Base-by-base conservation (phyloP, 2,113 vertebrate genomes). In the Terrapene triunguis region DNA sequence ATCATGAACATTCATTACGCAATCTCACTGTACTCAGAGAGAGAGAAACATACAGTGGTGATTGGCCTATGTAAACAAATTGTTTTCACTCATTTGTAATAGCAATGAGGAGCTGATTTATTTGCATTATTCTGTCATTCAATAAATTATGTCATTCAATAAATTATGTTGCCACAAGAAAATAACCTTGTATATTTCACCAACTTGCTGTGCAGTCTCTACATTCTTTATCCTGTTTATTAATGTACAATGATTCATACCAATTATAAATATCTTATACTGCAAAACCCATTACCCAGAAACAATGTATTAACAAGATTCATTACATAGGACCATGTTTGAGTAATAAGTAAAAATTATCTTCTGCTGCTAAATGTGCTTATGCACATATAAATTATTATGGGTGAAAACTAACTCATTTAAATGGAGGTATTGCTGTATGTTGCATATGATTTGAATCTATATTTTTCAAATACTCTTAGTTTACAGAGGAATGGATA, bases 211-310 rank as follows among this genome's bases (percentile, higher is more conserved):
- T 80, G 69, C 79, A 35, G 48, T 89, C 74, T 82, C 57, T 17
- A 24, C 7, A 38, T 79, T 78, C 42, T 55, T 85, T 85, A 85
- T 32, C 91, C 42, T 42, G 48, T 14, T 88, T 85, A 80, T 92
- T 93, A 92, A 95, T 55, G 57, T 92, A 87, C 4, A 89, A 55
- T 44, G 89, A 95, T 95, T 95, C 95, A 91, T 88, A 84, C 76
- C 82, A 92, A 88, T 29, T 69, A 87, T 51, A 86, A 97, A 89
- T 90, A 59, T 85, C 86, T 94, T 90, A 94, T 82, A 84, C 24
- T 44, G 90, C 83, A 82, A 97, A 84, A 88, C 69, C 72, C 90
- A 85, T 84, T 62, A 96, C 80, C 72, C 32, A 89, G 54, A 95
- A 81, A 81, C 7, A 59, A 54, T 79, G 93, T 90, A 89, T 92